Evolutionary conservation across 2,797 vertebrate species (phyloP).

Genomic region (Sardinella longiceps): DNA sequence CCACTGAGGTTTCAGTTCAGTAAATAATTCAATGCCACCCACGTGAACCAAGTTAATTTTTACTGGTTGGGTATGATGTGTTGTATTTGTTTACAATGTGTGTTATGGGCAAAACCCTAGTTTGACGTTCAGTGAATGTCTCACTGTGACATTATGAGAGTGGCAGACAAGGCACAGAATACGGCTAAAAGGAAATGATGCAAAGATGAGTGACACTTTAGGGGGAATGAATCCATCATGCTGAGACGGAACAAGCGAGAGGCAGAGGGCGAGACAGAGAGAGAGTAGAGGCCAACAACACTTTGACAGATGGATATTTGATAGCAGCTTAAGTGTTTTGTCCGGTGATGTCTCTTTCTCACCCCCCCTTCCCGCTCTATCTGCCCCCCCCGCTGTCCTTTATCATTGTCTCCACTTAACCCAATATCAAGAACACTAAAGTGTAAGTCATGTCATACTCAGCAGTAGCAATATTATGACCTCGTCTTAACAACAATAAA

Average conservation of each 20-base stretch:
- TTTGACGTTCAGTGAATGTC: conserved; percentile 5
- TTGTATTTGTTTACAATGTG: conserved; percentile 8
- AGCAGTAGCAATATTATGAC: conserved; percentile 1
- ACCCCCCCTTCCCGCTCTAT: not conserved
- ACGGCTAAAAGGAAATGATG: not conserved
- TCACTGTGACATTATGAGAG: not conserved
- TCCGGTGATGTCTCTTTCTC: not conserved
- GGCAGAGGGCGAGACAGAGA: not conserved
- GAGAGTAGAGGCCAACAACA: conserved; percentile 18
- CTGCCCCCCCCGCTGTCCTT: not conserved
- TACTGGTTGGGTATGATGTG: not conserved
- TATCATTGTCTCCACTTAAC: not conserved
- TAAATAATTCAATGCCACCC: conserved; percentile 55
- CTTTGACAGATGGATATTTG: conserved; percentile 38
- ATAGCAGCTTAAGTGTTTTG: conserved; percentile 38
- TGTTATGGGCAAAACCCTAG: not conserved
- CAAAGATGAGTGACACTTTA: conserved; percentile 48
- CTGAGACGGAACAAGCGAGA: not conserved
- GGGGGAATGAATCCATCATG: conserved; percentile 53
- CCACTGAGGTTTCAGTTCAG: conserved; percentile 40
- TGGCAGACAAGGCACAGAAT: not conserved
- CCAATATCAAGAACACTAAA: conserved; percentile 7
- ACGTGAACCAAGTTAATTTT: conserved; percentile 45
- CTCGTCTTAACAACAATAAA: not conserved
- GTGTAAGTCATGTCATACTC: not conserved